Percentiles rank a stretch among this genome's conserved stretches.
These are phyloP conservation scores for Teleopsis dalmanni DNA, from an alignment of 1,140 invertebrate genomes.

Conservation along the genomic window DNA sequence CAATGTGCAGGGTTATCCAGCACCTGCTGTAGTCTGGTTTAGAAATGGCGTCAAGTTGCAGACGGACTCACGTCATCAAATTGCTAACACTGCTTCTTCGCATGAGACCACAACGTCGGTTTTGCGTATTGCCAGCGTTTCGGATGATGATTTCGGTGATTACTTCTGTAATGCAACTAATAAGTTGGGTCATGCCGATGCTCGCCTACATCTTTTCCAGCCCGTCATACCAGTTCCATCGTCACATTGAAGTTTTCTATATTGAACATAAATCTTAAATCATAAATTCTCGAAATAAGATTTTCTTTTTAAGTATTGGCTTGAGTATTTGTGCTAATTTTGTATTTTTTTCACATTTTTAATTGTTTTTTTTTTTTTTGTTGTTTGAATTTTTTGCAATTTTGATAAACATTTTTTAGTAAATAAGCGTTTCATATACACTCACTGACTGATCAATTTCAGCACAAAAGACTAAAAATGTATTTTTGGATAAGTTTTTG, in stretches of 20 bases:
- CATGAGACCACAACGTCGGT: constrained; percentile 75
- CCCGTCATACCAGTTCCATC: constrained; percentile 33
- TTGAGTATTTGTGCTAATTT: too few relatives aligned
- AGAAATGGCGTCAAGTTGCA: constrained; percentile 61
- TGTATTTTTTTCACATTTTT: too few relatives aligned
- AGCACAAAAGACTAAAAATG: too few relatives aligned
- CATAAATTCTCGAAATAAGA: too few relatives aligned
- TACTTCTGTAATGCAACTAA: constrained; percentile 71
- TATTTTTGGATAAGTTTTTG: too few relatives aligned
- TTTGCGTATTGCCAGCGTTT: constrained; percentile 65
- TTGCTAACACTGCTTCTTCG: constrained; percentile 68
- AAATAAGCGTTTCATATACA: too few relatives aligned
- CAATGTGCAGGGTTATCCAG: constrained; percentile 73
- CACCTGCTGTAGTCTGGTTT: constrained; percentile 67
- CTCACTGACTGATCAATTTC: too few relatives aligned
- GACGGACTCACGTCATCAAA: constrained; percentile 66
- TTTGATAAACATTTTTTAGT: too few relatives aligned
- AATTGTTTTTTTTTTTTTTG: too few relatives aligned
- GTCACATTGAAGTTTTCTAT: neutral
- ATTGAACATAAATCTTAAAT: too few relatives aligned
- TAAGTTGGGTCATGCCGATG: constrained; percentile 61
- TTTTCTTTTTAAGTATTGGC: too few relatives aligned
- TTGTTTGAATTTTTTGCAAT: too few relatives aligned
- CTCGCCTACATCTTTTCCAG: constrained; percentile 59
- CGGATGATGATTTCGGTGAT: constrained; percentile 68